Base-by-base conservation (phyloP, 1,140 invertebrate species). In the Charaxes varanes region DNA sequence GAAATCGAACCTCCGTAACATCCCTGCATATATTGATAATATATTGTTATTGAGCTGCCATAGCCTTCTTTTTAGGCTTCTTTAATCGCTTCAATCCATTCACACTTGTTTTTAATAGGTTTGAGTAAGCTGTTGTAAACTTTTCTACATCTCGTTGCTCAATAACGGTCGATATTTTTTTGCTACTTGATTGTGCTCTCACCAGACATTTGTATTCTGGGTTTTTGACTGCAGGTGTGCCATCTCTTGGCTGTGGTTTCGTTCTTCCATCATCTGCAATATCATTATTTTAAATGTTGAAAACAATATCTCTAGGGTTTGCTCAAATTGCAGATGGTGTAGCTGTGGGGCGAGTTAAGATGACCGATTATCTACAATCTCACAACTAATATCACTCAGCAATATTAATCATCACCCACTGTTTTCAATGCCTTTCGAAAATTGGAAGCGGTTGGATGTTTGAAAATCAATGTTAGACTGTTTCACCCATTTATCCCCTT, bases 41-140 rank as follows among this genome's bases (percentile, higher is more conserved):
- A 41, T 26, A 36, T 13, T 28, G 23, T 64, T 80, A 82, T 42
- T 82, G 76, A 37, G 76, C 60, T 12, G 72, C 65, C 53, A 80
- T 64, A 6, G 74, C 70, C 41, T 94, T 84, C 67, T 88, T 84
- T 82, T 94, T 91, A 2, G 87, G 86, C 80, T 94, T 94, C 68
- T 94, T 94, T 48, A 93, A 86, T 77, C 94, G 93, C 74, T 94
- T 95, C 33, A 96, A 79, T 46, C 92, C 93, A 85, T 93, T 94
- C 71, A 95, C 90, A 78, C 93, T 95, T n/a, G 89, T 90, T 80
- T 93, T 93, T 13, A 95, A 79, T 45, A 95, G 81, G 84, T 90
- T 93, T 66, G 91, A 92, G 76, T 95, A 95, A 1, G 92, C 92
- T 61, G 91, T 88, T 65, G 93, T 93, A 76, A 95, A 95, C 85